Conservation (phyloP, 2,797 vertebrate genomes). For the Ibycter americanus region DNA sequence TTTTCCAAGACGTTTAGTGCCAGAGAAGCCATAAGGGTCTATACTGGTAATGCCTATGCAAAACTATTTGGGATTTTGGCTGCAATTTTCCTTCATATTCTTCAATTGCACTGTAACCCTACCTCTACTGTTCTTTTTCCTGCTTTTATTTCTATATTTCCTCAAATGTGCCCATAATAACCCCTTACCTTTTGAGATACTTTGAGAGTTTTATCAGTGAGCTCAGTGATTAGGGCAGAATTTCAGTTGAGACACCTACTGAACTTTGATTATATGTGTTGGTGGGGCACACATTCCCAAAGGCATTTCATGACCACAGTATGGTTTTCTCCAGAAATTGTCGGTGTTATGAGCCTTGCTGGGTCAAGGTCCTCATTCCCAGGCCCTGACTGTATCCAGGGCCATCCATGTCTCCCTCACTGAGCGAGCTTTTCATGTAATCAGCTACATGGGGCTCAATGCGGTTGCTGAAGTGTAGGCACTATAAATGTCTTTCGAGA, state of each 20-base stretch:
- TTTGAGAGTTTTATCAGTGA: background rate
- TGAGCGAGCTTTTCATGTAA: background rate
- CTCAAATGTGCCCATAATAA: background rate
- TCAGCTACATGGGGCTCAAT: background rate
- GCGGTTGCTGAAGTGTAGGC: background rate
- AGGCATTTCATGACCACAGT: background rate
- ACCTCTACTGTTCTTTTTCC: background rate
- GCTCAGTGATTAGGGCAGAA: background rate
- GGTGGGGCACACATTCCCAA: rapidly evolving
- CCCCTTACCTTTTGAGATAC: background rate
- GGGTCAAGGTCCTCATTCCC: background rate
- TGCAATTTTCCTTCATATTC: background rate
- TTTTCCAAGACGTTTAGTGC: background rate
- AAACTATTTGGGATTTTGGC: background rate
- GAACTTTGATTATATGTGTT: background rate
- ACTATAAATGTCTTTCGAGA: background rate
- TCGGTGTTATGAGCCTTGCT: background rate
- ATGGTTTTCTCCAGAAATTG: background rate
- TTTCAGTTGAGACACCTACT: background rate
- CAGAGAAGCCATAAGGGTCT: background rate
- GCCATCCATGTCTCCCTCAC: background rate
- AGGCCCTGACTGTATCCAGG: background rate
- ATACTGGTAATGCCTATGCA: background rate
- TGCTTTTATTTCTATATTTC: background rate
- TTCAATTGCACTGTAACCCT: background rate